Conservation (phyloP, 2,888 invertebrate species). For the Dolichopus griseipennis region DNA sequence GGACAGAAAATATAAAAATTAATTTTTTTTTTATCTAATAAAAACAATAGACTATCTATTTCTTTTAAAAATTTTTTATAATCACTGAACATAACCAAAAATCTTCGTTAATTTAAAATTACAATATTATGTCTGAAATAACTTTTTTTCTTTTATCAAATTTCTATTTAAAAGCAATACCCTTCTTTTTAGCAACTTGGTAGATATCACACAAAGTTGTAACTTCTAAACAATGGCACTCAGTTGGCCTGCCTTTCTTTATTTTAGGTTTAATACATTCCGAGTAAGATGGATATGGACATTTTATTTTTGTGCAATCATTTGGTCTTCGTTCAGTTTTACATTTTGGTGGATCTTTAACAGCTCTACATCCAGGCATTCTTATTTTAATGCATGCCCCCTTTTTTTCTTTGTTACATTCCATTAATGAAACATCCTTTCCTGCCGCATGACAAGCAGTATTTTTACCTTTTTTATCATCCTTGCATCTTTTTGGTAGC, state of each 20-base stretch:
- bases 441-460: conserved; percentile 14
- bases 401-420: conserved; percentile 17
- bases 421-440: neutral
- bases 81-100: no score
- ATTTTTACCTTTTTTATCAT: conserved; percentile 2
- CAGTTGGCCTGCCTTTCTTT: conserved; percentile 19
- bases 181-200: neutral
- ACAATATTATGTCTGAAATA: no score
- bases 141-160: no score
- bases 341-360: conserved; percentile 13
- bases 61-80: no score
- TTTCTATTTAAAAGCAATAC: no score
- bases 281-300: conserved; percentile 27
- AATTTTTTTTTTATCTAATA: no score
- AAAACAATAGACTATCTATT: no score
- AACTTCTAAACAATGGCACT: conserved; percentile 26
- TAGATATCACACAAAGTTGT: conserved; percentile 27
- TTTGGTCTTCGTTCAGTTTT: neutral
- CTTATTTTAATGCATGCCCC: conserved; percentile 4
- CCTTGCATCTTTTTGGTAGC: neutral
- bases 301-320: conserved; percentile 21
- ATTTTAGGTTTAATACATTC: conserved; percentile 23
- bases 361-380: conserved; percentile 16
- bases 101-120: no score
- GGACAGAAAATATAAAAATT: no score